Conservation (phyloP, 2,113 vertebrate genomes). For the Psittacus erithacus region DNA sequence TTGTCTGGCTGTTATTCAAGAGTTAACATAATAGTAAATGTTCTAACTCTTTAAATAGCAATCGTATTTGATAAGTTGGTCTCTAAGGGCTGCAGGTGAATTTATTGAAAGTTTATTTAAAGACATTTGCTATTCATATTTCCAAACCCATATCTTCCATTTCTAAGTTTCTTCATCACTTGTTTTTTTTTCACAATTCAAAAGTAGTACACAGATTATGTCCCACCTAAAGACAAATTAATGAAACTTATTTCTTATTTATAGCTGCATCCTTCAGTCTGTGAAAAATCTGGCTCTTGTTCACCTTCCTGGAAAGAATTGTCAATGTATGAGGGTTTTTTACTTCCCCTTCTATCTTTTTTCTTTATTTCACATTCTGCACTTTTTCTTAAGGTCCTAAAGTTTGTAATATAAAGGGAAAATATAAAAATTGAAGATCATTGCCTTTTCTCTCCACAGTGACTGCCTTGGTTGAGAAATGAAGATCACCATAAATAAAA, state of each 20-base stretch:
- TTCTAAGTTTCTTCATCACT: not conserved
- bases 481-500: slow-evolving; percentile 76
- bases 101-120: not conserved
- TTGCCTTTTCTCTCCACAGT: slow-evolving; percentile 36
- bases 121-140: not conserved
- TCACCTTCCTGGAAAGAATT: slow-evolving; percentile 8
- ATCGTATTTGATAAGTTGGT: not conserved
- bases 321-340: not conserved
- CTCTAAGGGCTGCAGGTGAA: not conserved
- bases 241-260: slow-evolving; percentile 33
- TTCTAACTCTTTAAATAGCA: not conserved
- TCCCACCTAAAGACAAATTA: not conserved
- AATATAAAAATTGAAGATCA: slow-evolving; percentile 57
- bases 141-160: not conserved
- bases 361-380: not conserved
- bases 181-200: not conserved
- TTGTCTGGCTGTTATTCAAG: not conserved
- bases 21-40: not conserved
- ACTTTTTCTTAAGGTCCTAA: slow-evolving; percentile 48
- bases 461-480: slow-evolving; percentile 72
- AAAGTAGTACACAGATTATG: not conserved
- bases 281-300: not conserved
- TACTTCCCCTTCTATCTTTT: not conserved
- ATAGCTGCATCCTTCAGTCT: not conserved
- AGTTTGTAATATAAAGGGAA: slow-evolving; percentile 1